Base-by-base conservation (phyloP, 2,888 invertebrate genomes). In the Acronicta psi region DNA sequence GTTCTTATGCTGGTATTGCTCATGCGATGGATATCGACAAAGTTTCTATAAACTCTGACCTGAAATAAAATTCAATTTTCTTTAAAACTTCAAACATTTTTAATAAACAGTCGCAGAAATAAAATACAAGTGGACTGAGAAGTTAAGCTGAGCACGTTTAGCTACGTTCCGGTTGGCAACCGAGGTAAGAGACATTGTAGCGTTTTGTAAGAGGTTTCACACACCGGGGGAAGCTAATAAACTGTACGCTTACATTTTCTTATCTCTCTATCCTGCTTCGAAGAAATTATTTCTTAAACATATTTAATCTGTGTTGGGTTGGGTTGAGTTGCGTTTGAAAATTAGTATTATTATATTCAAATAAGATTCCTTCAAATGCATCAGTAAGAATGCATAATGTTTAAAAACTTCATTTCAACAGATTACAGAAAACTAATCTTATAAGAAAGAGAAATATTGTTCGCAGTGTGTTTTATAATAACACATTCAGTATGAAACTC, bases 91-190 rank as follows among this genome's bases (percentile, higher is more conserved):
- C 29, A 62, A 61, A 49, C 59, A 54, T 70, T 71, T 70, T 71
- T 71, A 71, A 68, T 68, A 65, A 71, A 68, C 53, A 68, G 46
- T 71, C 31, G 29, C 7, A 65, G 59, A 59, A 54, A 68, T 70
- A 63, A 66, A 69, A 69, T 63, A 59, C 55, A n/a, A 55, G 59
- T 56, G 23, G 31, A 45, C 29, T 53, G 38, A 57, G 60, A 62
- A 69, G 57, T 67, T 68, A 62, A 70, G 69, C 58, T 59, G 62
- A 67, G 68, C 69, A 72, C 68, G 63, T 68, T 68, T 45, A 51
- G 69, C 50, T 59, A 42, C 73, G 70, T 70, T 70, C 73, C 70
- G 59, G 69, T 68, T 68, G 53, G 69, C 36, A 68, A 50, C 70
- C 51, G 52, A 59, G 63, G 64, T 69, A 64, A 69, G 69, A 67